Base-by-base conservation (phyloP, 2,888 invertebrate genomes). In the Rotaria macrura region DNA sequence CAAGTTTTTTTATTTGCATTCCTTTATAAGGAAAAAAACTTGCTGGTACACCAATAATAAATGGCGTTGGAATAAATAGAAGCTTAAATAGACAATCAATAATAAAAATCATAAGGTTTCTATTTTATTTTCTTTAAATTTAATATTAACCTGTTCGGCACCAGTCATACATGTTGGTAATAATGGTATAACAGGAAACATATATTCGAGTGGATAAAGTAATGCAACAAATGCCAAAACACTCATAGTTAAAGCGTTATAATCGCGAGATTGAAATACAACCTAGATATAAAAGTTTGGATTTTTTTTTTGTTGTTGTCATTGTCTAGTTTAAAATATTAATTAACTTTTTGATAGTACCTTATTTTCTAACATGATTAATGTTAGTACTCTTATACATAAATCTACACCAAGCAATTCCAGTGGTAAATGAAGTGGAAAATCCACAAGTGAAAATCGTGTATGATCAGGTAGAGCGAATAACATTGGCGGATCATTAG, bases 121-220 rank as follows among this genome's bases (percentile, higher is more conserved):
- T n/a, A n/a, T n/a, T n/a, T n/a, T n/a, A n/a, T n/a, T n/a, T n/a
- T n/a, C n/a, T n/a, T n/a, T n/a, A n/a, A n/a, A n/a, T n/a, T n/a
- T n/a, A n/a, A n/a, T n/a, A 54, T 87, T 89, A 90, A 94, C 94
- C 92, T 99, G 98, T 92, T 99, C 99, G 0, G 98, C 98, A 91
- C 96, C 96, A 90, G 93, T 95, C 96, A 99, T 97, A 91, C 97
- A 98, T 79, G 97, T 96, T 85, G 99, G 99, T 89, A 99, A 93
- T 87, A 99, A 92, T 38, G 99, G 99, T 89, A 99, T 99, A 85
- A 99, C 97, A 86, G 99, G 99, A 92, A 99, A 99, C 99, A 99
- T 99, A 92, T 99, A 99, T 92, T 99, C 97, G 89, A 99, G 92
- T 0, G 99, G 99, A 92, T 99, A 99, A 88, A 99, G 93, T 95